Conservation (phyloP, 2,888 invertebrate species). For the Cataglyphis altisquamis region DNA sequence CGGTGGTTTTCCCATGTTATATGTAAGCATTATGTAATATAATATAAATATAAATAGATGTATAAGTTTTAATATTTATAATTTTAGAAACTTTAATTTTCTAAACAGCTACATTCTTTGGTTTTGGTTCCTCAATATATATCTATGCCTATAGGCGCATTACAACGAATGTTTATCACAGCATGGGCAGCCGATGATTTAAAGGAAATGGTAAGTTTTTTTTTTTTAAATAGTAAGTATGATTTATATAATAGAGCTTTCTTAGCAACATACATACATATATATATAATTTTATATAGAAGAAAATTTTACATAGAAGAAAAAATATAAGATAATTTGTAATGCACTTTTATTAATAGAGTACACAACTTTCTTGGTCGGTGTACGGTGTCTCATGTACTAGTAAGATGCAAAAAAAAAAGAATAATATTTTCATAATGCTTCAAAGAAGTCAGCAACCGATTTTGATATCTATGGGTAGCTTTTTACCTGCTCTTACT, state of each 20-base stretch:
- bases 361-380: slow-evolving; percentile 60
- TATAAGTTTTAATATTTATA: neutral
- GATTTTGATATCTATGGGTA: slow-evolving; percentile 57
- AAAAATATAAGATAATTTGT: neutral
- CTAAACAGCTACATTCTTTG: neutral
- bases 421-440: slow-evolving; percentile 57
- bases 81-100: neutral
- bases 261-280: no score
- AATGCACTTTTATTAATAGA: slow-evolving; percentile 57
- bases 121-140: neutral
- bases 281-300: neutral
- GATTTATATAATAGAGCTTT: no score
- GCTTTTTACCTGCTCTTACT: slow-evolving; percentile 65
- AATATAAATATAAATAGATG: neutral
- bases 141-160: neutral
- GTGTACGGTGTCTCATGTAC: slow-evolving; percentile 68
- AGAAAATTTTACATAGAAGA: neutral
- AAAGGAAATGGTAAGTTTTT: neutral
- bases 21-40: slow-evolving; percentile 66
- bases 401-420: slow-evolving; percentile 62
- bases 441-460: slow-evolving; percentile 68
- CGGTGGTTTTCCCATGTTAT: slow-evolving; percentile 76
- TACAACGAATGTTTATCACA: neutral
- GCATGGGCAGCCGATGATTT: neutral
- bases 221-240: neutral